These are phyloP conservation scores for Petrophora chlorosata DNA, from an alignment of 2,888 invertebrate species.

Conservation along the genomic window DNA sequence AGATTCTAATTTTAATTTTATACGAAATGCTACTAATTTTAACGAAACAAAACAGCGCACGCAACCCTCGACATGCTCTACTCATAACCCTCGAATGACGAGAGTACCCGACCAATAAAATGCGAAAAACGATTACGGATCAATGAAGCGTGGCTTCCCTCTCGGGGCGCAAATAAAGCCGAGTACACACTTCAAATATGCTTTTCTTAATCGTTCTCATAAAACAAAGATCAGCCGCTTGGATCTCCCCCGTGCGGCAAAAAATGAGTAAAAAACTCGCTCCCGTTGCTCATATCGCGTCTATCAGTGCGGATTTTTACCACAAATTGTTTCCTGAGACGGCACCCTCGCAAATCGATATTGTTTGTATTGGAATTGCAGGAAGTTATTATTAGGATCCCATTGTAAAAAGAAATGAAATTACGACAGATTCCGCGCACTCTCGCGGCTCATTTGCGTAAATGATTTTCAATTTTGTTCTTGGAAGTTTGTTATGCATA, in stretches of 20 bases:
- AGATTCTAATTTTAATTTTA: conserved; percentile 57
- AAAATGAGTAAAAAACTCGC: conserved; percentile 65
- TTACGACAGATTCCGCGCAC: conserved; percentile 56
- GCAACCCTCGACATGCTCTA: conserved; percentile 47
- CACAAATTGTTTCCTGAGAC: conserved; percentile 72
- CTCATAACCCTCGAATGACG: conserved; percentile 69
- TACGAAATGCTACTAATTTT: conserved; percentile 58
- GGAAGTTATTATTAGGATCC: conserved; percentile 66
- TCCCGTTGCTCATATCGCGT: conserved; percentile 76
- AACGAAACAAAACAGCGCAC: conserved; percentile 49
- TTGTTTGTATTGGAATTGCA: conserved; percentile 66
- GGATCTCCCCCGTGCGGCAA: conserved; percentile 69
- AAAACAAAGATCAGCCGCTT: conserved; percentile 81
- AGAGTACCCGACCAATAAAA: conserved; percentile 70
- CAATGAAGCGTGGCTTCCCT: conserved; percentile 81
- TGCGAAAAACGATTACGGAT: conserved; percentile 81
- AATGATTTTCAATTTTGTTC: conserved; percentile 42
- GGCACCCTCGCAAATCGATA: conserved; percentile 68
- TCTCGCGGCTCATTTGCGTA: conserved; percentile 49
- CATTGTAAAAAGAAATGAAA: conserved; percentile 61
- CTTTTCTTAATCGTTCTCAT: conserved; percentile 85
- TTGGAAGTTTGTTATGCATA: conserved; percentile 1
- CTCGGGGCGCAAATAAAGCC: conserved; percentile 79
- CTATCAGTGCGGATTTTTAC: conserved; percentile 73
- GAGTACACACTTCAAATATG: conserved; percentile 83